Conservation (phyloP, 2,888 invertebrate species). For the Ptychoptera contaminata region DNA sequence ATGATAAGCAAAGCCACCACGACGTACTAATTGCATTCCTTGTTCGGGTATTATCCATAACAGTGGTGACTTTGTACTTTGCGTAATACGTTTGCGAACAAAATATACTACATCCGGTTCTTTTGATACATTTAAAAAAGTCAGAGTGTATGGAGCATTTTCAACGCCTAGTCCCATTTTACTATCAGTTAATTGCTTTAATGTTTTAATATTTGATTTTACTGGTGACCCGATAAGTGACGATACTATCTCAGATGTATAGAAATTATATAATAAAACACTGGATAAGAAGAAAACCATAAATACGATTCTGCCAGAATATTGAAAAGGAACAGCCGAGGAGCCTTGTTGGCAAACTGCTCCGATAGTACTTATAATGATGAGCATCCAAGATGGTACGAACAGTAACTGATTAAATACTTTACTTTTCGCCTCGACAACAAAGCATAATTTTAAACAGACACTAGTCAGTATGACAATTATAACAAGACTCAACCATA, state of each 20-base stretch:
- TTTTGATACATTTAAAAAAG: constrained; percentile 20
- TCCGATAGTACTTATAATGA: constrained; percentile 31
- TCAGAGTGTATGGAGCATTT: constrained; percentile 25
- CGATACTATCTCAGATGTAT: constrained; percentile 46
- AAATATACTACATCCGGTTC: constrained; percentile 16
- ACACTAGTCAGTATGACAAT: constrained; percentile 23
- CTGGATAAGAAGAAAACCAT: constrained; percentile 21
- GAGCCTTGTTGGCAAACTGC: constrained; percentile 35
- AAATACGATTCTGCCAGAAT: constrained; percentile 27
- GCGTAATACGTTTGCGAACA: constrained; percentile 8
- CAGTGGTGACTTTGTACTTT: constrained; percentile 4
- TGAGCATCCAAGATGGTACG: constrained; percentile 21
- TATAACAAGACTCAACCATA: constrained; percentile 36
- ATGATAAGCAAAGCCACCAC: constrained; percentile 22
- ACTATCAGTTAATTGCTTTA: constrained; percentile 36
- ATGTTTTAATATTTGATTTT: constrained; percentile 33
- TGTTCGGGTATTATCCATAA: constrained; percentile 18
- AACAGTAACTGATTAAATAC: constrained; percentile 11
- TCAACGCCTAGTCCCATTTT: constrained; percentile 37
- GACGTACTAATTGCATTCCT: constrained; percentile 18
- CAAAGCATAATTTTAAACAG: constrained; percentile 25
- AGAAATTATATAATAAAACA: constrained; percentile 41
- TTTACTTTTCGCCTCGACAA: constrained; percentile 17
- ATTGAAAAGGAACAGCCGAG: constrained; percentile 28
- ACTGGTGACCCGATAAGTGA: constrained; percentile 39